Evolutionary conservation across 1,140 invertebrate species (phyloP).

Genomic region (Caenorhabditis remanei): DNA sequence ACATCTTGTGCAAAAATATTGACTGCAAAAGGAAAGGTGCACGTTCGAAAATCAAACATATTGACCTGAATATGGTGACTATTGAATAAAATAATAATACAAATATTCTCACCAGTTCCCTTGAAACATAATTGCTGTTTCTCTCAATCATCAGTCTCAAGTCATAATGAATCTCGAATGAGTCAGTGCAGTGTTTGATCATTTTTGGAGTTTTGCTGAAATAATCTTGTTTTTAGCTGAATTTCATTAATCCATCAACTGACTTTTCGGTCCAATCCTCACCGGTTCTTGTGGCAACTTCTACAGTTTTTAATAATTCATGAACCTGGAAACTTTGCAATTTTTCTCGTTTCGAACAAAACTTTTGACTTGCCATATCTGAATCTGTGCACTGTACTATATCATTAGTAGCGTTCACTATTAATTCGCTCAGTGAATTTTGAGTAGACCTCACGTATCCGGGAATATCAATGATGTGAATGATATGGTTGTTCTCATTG

Average conservation of each 20-base stretch:
- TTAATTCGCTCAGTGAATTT: constrained; percentile 57
- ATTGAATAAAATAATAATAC: not conserved
- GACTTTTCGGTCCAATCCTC: constrained; percentile 1
- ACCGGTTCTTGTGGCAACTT: not conserved
- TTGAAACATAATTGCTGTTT: constrained; percentile 49
- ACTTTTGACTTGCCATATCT: constrained; percentile 9
- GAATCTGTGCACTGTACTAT: constrained; percentile 33
- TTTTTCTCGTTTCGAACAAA: not conserved
- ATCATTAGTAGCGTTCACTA: constrained; percentile 60
- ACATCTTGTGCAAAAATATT: constrained; percentile 51
- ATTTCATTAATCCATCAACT: not conserved
- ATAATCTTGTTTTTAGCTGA: not conserved
- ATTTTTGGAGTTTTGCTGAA: constrained; percentile 41
- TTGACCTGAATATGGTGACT: not conserved
- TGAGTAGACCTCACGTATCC: constrained; percentile 47
- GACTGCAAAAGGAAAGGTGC: constrained; percentile 48
- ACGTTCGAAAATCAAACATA: constrained; percentile 58
- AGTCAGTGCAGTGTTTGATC: constrained; percentile 22
- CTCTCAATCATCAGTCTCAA: constrained; percentile 35
- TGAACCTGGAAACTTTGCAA: constrained; percentile 18
- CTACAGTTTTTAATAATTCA: constrained; percentile 28
- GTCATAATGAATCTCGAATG: constrained; percentile 52
- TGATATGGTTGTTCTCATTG: constrained; percentile 9
- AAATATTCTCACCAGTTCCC: constrained; percentile 31
- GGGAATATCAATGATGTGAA: constrained; percentile 59